Percentiles rank a stretch among this genome's conserved stretches.
Conservation (phyloP, 2,888 invertebrate species). For the Macrophya alboannulata region DNA sequence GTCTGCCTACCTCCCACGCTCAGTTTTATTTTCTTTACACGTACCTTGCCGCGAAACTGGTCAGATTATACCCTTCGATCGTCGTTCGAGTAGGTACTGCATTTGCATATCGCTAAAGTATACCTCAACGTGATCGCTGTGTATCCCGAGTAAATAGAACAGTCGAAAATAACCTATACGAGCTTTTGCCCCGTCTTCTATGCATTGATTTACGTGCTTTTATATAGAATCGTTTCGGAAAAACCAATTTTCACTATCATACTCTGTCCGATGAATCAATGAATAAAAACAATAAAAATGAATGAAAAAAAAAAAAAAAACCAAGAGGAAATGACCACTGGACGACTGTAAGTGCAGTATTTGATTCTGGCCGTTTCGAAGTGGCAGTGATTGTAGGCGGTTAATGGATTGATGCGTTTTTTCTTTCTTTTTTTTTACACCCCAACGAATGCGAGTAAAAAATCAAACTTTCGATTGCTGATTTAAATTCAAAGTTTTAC, state of each 20-base stretch:
- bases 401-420: slow-evolving; percentile 53
- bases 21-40: slow-evolving; percentile 31
- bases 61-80: slow-evolving; percentile 12
- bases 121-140: too few species aligned
- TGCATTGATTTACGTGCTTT: neutral
- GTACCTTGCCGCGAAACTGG: slow-evolving; percentile 34
- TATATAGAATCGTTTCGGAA: neutral
- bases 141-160: neutral
- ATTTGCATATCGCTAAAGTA: neutral
- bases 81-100: neutral
- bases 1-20: neutral
- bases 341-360: slow-evolving; percentile 37
- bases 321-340: slow-evolving; percentile 7
- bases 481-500: slow-evolving; percentile 27
- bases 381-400: slow-evolving; percentile 28
- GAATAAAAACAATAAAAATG: neutral
- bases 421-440: neutral
- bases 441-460: neutral
- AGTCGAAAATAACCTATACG: neutral
- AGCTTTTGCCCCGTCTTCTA: neutral
- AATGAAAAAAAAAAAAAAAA: neutral
- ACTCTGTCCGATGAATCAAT: neutral
- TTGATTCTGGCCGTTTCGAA: slow-evolving; percentile 34
- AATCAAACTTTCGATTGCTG: slow-evolving; percentile 7
- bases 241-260: slow-evolving; percentile 20